phyloP scores from a whole-genome alignment of 1,140 invertebrate genomes.

The Cydia pomonella region DNA sequence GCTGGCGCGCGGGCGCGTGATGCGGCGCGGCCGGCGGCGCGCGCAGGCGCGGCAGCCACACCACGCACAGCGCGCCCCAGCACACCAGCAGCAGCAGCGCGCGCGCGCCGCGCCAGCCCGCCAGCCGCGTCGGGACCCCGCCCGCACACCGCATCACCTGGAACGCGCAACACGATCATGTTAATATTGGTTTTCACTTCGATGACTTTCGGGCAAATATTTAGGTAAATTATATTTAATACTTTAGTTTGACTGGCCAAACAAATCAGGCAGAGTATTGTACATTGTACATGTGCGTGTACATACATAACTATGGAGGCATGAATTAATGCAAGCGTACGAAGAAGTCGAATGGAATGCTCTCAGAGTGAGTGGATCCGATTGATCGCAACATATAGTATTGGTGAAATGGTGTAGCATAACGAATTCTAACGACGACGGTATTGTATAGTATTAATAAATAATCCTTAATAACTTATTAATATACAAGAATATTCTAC shows the following conservation, averaged over 20 bases:
- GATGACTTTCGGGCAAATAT: background rate
- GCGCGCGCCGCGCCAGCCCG: slow-evolving; percentile 52
- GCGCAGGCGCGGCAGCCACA: slow-evolving; percentile 43
- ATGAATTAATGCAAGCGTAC: no score
- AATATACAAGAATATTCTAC: no score
- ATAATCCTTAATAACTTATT: background rate
- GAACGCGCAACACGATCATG: background rate
- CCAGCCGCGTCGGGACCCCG: slow-evolving; percentile 54
- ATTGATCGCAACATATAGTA: background rate
- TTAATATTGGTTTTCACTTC: background rate
- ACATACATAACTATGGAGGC: no score
- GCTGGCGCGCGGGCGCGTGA: slow-evolving; percentile 57
- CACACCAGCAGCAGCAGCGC: slow-evolving; percentile 49
- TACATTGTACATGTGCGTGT: no score
- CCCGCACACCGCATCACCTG: slow-evolving; percentile 62
- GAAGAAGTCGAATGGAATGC: no score
- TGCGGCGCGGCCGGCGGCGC: slow-evolving; percentile 38
- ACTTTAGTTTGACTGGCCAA: background rate
- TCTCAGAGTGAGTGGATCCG: no score
- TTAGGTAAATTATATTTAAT: no score
- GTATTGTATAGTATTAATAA: background rate
- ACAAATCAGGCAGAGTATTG: no score
- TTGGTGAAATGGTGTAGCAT: background rate
- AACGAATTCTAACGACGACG: background rate
- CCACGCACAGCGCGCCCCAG: slow-evolving; percentile 52